Evolutionary conservation across 2,113 vertebrate species (phyloP).

Genomic region (Caloenas nicobarica): DNA sequence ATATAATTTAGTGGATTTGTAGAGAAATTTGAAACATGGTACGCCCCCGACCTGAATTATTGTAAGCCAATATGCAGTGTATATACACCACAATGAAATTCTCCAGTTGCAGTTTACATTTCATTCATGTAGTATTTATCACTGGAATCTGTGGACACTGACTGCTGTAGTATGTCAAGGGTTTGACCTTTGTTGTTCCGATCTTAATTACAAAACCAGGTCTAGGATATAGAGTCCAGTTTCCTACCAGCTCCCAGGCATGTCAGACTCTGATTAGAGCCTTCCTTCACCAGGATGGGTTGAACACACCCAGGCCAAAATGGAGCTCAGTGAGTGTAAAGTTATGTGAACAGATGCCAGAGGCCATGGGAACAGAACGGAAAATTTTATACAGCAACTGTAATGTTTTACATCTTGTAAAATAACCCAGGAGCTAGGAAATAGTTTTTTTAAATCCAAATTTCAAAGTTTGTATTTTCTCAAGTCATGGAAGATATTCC

Average conservation of each 20-base stretch:
- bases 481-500: slow-evolving; percentile 16
- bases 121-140: neutral
- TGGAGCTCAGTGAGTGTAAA: neutral
- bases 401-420: neutral
- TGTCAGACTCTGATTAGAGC: neutral
- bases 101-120: neutral
- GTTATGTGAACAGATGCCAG: neutral
- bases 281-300: neutral
- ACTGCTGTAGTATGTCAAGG: neutral
- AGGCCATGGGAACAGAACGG: neutral
- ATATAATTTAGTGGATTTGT: neutral
- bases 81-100: neutral
- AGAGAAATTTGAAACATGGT: neutral
- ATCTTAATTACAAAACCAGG: neutral
- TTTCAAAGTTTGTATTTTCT: slow-evolving; percentile 47
- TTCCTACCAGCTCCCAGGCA: neutral
- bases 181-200: neutral
- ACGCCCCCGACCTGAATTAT: neutral
- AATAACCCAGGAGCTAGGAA: neutral
- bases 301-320: neutral
- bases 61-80: neutral
- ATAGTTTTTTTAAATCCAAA: neutral
- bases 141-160: neutral
- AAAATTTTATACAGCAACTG: neutral
- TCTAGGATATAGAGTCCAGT: neutral